phyloP scores from a whole-genome alignment of 1,140 invertebrate genomes.

The Drosophila subpulchrella region DNA sequence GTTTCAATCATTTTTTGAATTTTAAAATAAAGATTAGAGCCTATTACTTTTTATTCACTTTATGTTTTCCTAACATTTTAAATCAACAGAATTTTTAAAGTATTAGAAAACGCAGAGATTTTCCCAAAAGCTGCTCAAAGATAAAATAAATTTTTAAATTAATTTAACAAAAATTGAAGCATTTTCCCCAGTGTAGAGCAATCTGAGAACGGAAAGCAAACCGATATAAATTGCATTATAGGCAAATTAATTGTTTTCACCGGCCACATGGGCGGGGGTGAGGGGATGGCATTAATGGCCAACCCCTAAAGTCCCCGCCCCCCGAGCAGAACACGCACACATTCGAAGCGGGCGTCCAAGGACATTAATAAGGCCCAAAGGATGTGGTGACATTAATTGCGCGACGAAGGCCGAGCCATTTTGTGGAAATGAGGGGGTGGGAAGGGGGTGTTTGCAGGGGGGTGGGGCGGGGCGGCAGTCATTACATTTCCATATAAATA shows the following conservation, averaged over 20 bases:
- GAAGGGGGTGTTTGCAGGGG: not conserved
- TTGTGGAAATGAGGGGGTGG: not conserved
- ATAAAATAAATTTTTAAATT: too few relatives aligned
- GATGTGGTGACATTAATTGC: constrained; percentile 82
- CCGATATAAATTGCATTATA: constrained; percentile 82
- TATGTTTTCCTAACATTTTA: too few relatives aligned
- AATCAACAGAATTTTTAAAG: too few relatives aligned
- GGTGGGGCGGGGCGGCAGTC: constrained; percentile 44
- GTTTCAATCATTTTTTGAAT: too few relatives aligned
- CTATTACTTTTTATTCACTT: too few relatives aligned
- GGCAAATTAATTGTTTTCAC: constrained; percentile 81
- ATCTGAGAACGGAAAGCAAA: constrained; percentile 43
- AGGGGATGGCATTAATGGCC: constrained; percentile 60
- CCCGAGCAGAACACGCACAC: not conserved
- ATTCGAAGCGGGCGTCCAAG: constrained; percentile 39
- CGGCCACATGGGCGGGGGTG: constrained; percentile 36
- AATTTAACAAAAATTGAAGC: too few relatives aligned
- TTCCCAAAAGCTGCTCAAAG: too few relatives aligned
- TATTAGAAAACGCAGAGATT: too few relatives aligned
- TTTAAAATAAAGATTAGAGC: too few relatives aligned
- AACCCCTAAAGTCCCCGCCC: constrained; percentile 22
- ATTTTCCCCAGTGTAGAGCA: constrained; percentile 13
- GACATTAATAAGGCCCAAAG: constrained; percentile 82
- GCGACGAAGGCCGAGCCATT: constrained; percentile 39
- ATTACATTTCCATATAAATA: constrained; percentile 83